Evolutionary conservation across 2,888 invertebrate species (phyloP), one percentile per base, ranked within the genome.

Genomic region (Deilephila porcellus): DNA sequence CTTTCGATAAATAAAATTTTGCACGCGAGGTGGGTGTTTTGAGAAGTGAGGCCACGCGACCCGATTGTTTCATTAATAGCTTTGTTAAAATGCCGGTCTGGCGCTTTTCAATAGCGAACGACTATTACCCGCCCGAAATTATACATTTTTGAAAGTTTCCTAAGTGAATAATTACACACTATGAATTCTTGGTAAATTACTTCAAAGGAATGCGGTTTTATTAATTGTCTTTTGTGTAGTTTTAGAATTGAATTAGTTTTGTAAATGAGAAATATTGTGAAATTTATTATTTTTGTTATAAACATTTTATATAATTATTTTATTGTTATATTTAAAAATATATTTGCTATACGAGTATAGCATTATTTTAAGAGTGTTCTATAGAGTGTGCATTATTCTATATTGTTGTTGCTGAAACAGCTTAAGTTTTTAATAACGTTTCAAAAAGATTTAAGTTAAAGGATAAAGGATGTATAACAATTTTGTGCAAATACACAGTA

Each of bases 401-500:
- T 5, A 32, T 32, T 5, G 11, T 45, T 11, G 11, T 45, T 45
- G 14, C 14, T 45, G 11, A 45, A 45, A 45, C 45, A 45, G 1
- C 14, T 45, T 45, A 45, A 45, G 14, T 11, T 45, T 45, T 45
- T 45, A 45, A 45, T 45, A 45, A 45, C 11, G 3, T 45, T 45
- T 45, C 14, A 14, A 3, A 45, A 45, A 45, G 45, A 45, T 45
- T 45, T 45, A 3, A 0, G 32, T 32, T 32, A 32, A 32, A 32
- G 37, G 45, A 11, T 45, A 56, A n/a, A 56, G 56, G 19, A n/a
- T n/a, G n/a, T 56, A 17, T 75, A 81, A 80, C 82, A 80, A 85
- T 83, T 83, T 79, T 81, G 81, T 81, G 80, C 76, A 77, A 77
- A 77, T 76, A 80, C 78, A 79, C 78, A 80, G 81, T 82, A 72